phyloP scores from a whole-genome alignment of 2,113 vertebrate species.

The Serinus canaria region DNA sequence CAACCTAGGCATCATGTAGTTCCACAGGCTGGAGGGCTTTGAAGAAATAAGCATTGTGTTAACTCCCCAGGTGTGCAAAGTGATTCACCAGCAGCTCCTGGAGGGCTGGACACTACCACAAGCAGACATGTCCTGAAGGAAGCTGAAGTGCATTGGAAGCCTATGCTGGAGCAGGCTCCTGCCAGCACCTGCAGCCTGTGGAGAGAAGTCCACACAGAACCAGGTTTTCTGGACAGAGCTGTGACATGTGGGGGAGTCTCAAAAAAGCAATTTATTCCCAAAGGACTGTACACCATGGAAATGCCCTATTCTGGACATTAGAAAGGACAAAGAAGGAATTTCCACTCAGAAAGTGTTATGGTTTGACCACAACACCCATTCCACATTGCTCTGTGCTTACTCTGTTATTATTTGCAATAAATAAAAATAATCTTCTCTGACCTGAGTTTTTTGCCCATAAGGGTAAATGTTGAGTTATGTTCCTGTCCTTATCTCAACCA shows the following conservation, averaged over 20 bases:
- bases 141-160: neutral
- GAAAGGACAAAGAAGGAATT: neutral
- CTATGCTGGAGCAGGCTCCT: neutral
- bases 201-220: neutral
- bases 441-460: neutral
- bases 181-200: neutral
- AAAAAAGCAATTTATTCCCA: accelerated
- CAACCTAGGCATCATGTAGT: accelerated
- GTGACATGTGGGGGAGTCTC: accelerated
- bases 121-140: neutral
- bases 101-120: accelerated
- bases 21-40: neutral
- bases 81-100: neutral
- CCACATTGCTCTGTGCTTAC: accelerated
- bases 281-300: neutral
- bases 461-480: accelerated
- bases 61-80: neutral
- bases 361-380: neutral
- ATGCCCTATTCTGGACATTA: neutral
- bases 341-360: no score
- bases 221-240: neutral
- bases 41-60: neutral
- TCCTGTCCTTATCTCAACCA: neutral
- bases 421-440: neutral
- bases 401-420: neutral